Evolutionary conservation across 2,888 invertebrate species (phyloP).

Genomic region (Masnerella sp.): DNA sequence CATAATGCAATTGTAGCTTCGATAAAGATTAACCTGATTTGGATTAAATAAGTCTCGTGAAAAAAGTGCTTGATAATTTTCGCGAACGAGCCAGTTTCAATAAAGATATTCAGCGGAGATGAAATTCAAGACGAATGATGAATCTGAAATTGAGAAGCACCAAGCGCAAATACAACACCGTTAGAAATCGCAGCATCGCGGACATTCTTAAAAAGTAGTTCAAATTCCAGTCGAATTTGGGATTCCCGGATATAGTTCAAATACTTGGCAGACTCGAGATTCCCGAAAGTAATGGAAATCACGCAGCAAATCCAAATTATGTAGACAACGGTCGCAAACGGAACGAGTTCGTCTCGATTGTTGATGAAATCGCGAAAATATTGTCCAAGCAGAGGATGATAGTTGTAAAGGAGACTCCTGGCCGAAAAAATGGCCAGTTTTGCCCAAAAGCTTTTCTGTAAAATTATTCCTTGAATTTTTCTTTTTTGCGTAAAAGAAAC

Average conservation of each 20-base stretch:
- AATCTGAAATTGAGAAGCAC: constrained; percentile 37
- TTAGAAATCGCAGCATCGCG: constrained; percentile 27
- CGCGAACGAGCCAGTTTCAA: background rate
- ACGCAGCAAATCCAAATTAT: constrained; percentile 37
- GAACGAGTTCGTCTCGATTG: constrained; percentile 4
- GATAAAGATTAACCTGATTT: too few species aligned
- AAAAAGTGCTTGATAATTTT: too few species aligned
- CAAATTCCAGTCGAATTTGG: constrained; percentile 44
- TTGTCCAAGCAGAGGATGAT: too few species aligned
- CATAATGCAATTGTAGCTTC: too few species aligned
- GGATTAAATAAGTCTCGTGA: too few species aligned
- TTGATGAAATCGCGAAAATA: background rate
- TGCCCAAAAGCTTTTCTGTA: too few species aligned
- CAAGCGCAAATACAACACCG: constrained; percentile 35
- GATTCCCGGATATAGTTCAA: constrained; percentile 41
- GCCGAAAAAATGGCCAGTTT: too few species aligned
- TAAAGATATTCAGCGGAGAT: constrained; percentile 10
- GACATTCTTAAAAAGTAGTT: constrained; percentile 47
- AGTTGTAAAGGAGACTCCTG: too few species aligned
- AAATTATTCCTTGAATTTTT: too few species aligned
- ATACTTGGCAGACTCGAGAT: constrained; percentile 40
- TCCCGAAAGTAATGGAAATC: constrained; percentile 39
- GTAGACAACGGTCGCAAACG: constrained; percentile 1
- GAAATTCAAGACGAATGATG: constrained; percentile 26
- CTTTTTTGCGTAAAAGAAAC: too few species aligned